A percentile compares a stretch with the other conserved stretches of the same genome.
Evolutionary conservation across 2,113 vertebrate species (phyloP).

Genomic region (Vulpes ferrilata): DNA sequence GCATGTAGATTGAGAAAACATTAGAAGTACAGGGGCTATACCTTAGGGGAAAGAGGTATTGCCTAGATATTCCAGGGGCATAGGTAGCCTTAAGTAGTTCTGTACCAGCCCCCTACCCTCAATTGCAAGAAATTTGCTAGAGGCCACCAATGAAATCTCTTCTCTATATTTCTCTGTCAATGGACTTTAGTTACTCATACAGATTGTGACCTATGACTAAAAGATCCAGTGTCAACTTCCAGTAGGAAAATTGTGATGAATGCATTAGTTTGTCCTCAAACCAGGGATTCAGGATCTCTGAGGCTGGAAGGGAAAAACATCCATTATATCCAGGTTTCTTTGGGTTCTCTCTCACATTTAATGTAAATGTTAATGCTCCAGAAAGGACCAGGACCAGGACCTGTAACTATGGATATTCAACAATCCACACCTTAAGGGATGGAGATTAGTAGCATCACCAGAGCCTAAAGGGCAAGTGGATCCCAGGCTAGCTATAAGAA

Average conservation of each 20-base stretch:
- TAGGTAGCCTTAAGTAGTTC: neutral
- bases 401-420: neutral
- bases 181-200: neutral
- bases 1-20: neutral
- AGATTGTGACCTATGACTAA: neutral
- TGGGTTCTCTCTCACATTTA: neutral
- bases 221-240: neutral
- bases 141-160: neutral
- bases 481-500: neutral
- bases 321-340: neutral
- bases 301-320: neutral
- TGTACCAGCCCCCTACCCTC: neutral
- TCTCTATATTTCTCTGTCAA: neutral
- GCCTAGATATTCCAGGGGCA: neutral
- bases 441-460: neutral
- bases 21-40: neutral
- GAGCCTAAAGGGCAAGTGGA: neutral
- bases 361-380: neutral
- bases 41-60: neutral
- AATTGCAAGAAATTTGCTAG: neutral
- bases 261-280: neutral
- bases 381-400: neutral
- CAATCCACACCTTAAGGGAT: neutral
- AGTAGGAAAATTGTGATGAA: neutral
- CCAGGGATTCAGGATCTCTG: neutral